phyloP scores from a whole-genome alignment of 2,113 vertebrate genomes.

The Larimichthys polyactis region DNA sequence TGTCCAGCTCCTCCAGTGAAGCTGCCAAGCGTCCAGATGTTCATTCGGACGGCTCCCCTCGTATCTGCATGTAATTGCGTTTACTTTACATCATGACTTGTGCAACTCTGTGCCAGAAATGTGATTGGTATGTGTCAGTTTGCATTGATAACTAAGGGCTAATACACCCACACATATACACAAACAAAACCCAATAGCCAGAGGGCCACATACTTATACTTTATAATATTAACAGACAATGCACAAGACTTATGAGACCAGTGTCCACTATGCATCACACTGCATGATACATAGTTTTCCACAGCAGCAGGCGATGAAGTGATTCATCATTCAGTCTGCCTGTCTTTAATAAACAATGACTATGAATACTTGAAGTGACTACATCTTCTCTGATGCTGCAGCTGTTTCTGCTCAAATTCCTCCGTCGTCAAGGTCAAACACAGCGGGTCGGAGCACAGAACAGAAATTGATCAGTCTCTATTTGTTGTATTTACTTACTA shows the following conservation, averaged over 20 bases:
- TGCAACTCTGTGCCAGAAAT: not conserved
- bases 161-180: not conserved
- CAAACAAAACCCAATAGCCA: not conserved
- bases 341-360: constrained; percentile 31
- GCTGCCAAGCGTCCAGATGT: not conserved
- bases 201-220: not conserved
- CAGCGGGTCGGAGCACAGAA: not conserved
- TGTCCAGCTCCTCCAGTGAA: not conserved
- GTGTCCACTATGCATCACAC: not conserved
- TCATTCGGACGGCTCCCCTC: not conserved
- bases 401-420: constrained; percentile 3
- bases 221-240: constrained; percentile 2
- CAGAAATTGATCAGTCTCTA: constrained; percentile 31
- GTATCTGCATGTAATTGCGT: not conserved
- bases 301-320: constrained; percentile 5
- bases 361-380: not conserved
- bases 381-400: constrained; percentile 5
- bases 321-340: constrained; percentile 40
- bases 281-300: constrained; percentile 14
- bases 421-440: constrained; percentile 34
- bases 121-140: not conserved
- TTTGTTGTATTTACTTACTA: constrained; percentile 37
- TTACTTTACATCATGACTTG: not conserved
- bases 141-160: not conserved
- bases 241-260: not conserved